phyloP scores from a whole-genome alignment of 1,140 invertebrate species.

The Drosophila sturtevanti region DNA sequence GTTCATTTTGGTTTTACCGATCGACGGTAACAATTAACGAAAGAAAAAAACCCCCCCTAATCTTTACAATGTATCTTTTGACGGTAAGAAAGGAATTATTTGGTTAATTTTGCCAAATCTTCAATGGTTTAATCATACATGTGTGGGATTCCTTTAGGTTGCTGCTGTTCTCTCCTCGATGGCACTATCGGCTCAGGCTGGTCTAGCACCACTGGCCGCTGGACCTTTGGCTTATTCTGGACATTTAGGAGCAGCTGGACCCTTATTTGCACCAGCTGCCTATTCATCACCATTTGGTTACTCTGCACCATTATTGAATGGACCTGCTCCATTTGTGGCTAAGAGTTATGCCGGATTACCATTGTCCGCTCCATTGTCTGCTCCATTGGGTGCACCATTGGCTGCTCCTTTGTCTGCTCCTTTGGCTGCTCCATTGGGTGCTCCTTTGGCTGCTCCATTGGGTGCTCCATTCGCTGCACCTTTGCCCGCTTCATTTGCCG shows the following conservation, averaged over 20 bases:
- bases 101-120: background rate
- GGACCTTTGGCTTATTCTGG: slow-evolving; percentile 66
- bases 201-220: slow-evolving; percentile 49
- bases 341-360: slow-evolving; percentile 28
- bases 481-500: slow-evolving; percentile 47
- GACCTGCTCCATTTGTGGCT: slow-evolving; percentile 19
- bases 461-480: slow-evolving; percentile 14
- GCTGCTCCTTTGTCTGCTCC: slow-evolving; percentile 58
- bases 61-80: slow-evolving; percentile 82
- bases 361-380: slow-evolving; percentile 26
- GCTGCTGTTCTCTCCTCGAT: slow-evolving; percentile 79
- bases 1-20: slow-evolving; percentile 82
- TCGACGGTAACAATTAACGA: slow-evolving; percentile 69
- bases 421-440: slow-evolving; percentile 39
- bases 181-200: slow-evolving; percentile 69
- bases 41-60: slow-evolving; percentile 53
- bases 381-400: slow-evolving; percentile 12
- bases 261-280: slow-evolving; percentile 52
- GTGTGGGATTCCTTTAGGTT: slow-evolving; percentile 41
- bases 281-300: slow-evolving; percentile 45
- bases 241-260: slow-evolving; percentile 51
- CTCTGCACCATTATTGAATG: slow-evolving; percentile 39
- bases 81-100: slow-evolving; percentile 58
- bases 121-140: slow-evolving; percentile 5
- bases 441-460: slow-evolving; percentile 25